phyloP scores from a whole-genome alignment of 2,113 vertebrate genomes.

The Eptesicus fuscus region DNA sequence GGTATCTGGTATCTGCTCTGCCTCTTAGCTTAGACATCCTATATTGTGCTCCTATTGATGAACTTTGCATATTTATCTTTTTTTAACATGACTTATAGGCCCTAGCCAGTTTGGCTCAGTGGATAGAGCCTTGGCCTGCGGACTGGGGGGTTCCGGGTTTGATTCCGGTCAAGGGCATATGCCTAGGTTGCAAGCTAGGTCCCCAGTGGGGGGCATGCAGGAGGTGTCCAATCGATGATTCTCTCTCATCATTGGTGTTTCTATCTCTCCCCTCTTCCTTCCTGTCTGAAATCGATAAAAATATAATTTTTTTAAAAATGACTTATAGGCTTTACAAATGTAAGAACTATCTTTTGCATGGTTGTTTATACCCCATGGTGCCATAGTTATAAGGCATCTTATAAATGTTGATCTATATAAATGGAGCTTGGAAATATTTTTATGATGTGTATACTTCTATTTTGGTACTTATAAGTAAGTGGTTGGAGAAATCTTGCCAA shows the following conservation, averaged over 20 bases:
- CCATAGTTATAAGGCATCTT: neutral
- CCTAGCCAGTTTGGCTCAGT: too few relatives aligned
- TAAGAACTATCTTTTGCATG: neutral
- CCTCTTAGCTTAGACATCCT: neutral
- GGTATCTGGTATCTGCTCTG: neutral
- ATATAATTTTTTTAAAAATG: neutral
- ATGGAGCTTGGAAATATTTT: neutral
- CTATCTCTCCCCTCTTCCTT: too few relatives aligned
- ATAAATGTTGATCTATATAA: neutral
- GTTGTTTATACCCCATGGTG: neutral
- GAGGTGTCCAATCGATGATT: too few relatives aligned
- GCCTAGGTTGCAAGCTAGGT: too few relatives aligned
- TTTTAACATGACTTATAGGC: neutral
- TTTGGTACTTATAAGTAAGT: neutral
- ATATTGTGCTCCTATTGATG: neutral
- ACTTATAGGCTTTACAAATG: neutral
- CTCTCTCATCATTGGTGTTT: too few relatives aligned
- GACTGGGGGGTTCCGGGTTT: too few relatives aligned
- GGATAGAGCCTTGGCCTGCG: too few relatives aligned
- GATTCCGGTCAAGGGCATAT: too few relatives aligned
- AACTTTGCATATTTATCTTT: neutral
- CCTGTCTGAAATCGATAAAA: too few relatives aligned
- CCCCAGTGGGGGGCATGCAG: too few relatives aligned
- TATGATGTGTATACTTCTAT: neutral
- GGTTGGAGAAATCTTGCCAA: neutral